phyloP scores from a whole-genome alignment of 2,113 vertebrate species.

The Xenopus laevis region DNA sequence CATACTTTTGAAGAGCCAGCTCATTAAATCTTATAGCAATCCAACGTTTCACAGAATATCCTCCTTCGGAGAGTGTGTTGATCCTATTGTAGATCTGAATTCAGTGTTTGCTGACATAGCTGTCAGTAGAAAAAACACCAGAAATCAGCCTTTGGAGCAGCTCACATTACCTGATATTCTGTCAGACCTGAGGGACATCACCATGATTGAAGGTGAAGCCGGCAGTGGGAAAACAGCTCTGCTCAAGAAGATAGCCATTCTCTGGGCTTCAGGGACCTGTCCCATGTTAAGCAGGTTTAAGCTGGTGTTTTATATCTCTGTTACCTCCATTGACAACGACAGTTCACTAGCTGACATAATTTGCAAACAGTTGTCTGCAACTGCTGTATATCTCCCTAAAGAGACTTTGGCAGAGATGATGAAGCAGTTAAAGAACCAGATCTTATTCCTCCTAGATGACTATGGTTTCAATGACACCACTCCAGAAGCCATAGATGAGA shows the following conservation, averaged over 20 bases:
- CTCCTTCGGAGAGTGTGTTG: constrained; percentile 39
- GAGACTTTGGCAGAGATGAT: constrained; percentile 32
- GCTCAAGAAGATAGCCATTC: constrained; percentile 52
- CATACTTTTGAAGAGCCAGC: constrained; percentile 31
- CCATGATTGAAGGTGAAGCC: constrained; percentile 54
- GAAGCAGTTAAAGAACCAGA: constrained; percentile 44
- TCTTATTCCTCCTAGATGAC: constrained; percentile 55
- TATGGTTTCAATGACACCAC: constrained; percentile 33
- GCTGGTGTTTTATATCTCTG: constrained; percentile 57
- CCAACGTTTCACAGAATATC: constrained; percentile 38
- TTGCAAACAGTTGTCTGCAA: constrained; percentile 41
- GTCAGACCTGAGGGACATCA: constrained; percentile 45
- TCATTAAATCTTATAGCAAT: constrained; percentile 42
- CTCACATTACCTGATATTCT: constrained; percentile 46
- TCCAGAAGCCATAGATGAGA: constrained; percentile 36
- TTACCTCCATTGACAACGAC: constrained; percentile 26
- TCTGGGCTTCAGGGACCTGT: constrained; percentile 57
- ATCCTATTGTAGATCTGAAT: constrained; percentile 32
- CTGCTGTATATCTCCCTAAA: constrained; percentile 39
- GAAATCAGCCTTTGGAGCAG: constrained; percentile 39
- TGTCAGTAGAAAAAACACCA: constrained; percentile 47
- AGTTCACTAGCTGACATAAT: constrained; percentile 43
- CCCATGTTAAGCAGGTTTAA: constrained; percentile 52
- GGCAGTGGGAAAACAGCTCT: constrained; percentile 53
- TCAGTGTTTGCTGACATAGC: constrained; percentile 45